Evolutionary conservation across 2,113 vertebrate species (phyloP).

Genomic region (Dromiciops gliroides): DNA sequence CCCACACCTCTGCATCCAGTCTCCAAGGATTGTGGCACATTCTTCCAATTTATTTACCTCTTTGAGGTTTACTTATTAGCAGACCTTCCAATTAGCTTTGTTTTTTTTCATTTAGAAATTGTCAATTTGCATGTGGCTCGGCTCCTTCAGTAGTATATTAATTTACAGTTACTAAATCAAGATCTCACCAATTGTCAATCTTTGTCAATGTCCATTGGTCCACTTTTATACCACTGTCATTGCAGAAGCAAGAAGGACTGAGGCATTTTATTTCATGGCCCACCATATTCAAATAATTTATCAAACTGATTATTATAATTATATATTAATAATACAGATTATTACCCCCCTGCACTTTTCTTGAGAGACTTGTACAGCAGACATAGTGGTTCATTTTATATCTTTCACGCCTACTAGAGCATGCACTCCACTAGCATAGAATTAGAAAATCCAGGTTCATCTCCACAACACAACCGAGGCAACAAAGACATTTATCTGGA

Average conservation of each 20-base stretch:
- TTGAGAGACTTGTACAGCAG: no score
- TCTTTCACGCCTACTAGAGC: no score
- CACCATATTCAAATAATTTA: no score
- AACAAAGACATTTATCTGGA: no score
- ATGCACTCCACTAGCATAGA: no score
- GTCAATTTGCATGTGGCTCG: not conserved
- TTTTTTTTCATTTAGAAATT: not conserved
- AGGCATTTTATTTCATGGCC: not conserved
- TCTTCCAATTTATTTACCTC: not conserved
- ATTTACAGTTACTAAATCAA: not conserved
- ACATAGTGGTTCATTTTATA: no score
- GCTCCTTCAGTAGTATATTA: not conserved
- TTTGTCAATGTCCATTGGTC: not conserved
- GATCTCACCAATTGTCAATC: not conserved
- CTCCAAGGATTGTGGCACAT: not conserved
- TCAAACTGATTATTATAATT: no score
- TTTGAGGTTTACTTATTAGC: not conserved
- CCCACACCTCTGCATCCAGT: not conserved
- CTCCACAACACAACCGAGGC: no score
- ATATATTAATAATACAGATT: no score
- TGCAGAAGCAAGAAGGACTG: not conserved
- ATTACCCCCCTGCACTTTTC: not conserved
- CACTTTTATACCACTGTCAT: not conserved
- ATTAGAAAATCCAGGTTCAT: no score
- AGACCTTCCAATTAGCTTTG: not conserved